These are phyloP conservation scores for Antedon mediterranea DNA, from an alignment of 53 echinoderm and acorn worm genomes.

Conservation along the genomic window DNA sequence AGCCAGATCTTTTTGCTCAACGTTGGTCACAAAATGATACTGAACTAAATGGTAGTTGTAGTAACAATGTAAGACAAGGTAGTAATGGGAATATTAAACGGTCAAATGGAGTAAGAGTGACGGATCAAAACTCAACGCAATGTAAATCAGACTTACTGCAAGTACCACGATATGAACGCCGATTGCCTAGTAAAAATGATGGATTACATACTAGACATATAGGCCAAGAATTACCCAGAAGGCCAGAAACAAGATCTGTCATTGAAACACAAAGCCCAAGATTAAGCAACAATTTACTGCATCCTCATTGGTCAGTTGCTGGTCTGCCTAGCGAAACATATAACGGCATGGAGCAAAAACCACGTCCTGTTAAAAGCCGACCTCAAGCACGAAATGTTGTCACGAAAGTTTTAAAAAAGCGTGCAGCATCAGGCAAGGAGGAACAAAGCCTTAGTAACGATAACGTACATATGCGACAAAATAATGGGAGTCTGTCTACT, in stretches of 20 bases:
- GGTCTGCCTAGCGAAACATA: background rate
- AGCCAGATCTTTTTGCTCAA: background rate
- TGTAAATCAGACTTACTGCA: background rate
- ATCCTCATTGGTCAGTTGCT: background rate
- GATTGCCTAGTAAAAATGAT: background rate
- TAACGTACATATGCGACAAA: background rate
- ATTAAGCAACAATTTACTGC: background rate
- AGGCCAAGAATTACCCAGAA: background rate
- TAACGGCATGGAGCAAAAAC: background rate
- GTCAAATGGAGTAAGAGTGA: background rate
- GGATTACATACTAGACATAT: background rate
- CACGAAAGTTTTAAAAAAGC: background rate
- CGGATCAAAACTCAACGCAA: too few species aligned
- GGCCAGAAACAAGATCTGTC: background rate
- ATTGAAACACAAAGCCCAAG: constrained; percentile 1
- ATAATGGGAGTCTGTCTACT: background rate
- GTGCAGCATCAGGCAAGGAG: background rate
- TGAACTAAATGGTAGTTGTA: background rate
- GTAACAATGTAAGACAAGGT: background rate
- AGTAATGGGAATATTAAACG: background rate
- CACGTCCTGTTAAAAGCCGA: background rate
- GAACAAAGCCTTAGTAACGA: background rate
- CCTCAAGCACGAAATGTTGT: background rate
- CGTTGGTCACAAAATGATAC: background rate
- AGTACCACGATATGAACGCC: background rate